Percentiles rank a stretch among this genome's conserved stretches.
These are phyloP conservation scores for Scomber scombrus DNA, from an alignment of 2,113 vertebrate species.

Conservation along the genomic window DNA sequence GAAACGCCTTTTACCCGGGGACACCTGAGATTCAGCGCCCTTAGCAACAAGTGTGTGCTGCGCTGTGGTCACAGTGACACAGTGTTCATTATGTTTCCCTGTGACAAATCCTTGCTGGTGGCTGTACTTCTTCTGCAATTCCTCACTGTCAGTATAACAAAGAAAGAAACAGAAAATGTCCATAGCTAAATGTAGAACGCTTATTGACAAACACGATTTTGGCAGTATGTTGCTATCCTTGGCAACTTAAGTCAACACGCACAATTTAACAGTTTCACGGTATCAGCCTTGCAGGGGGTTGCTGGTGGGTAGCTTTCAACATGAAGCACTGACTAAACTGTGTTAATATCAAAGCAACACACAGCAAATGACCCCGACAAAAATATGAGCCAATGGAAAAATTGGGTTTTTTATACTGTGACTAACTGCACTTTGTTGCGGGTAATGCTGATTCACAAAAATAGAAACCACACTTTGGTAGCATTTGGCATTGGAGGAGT, in stretches of 20 bases:
- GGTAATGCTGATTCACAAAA: not conserved
- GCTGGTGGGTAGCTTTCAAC: constrained; percentile 16
- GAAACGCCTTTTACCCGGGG: too few species aligned
- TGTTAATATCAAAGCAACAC: constrained; percentile 51
- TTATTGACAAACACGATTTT: not conserved
- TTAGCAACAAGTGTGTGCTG: not conserved
- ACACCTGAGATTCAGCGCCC: not conserved
- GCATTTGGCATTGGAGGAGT: not conserved
- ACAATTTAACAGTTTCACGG: constrained; percentile 9
- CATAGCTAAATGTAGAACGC: not conserved
- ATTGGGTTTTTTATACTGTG: not conserved
- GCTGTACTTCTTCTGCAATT: not conserved
- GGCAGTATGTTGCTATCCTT: constrained; percentile 3
- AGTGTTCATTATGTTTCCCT: too few species aligned
- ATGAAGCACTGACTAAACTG: constrained; percentile 17
- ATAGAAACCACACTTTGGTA: not conserved
- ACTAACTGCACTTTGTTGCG: not conserved
- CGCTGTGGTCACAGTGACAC: not conserved
- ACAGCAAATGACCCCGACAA: constrained; percentile 31
- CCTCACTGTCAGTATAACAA: not conserved
- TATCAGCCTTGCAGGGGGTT: constrained; percentile 13
- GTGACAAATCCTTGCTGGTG: too few species aligned
- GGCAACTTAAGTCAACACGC: not conserved
- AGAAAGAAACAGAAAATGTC: too few species aligned
- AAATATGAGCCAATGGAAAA: constrained; percentile 1